phyloP scores from a whole-genome alignment of 2,888 invertebrate species.

The Ctenicera cuprea region DNA sequence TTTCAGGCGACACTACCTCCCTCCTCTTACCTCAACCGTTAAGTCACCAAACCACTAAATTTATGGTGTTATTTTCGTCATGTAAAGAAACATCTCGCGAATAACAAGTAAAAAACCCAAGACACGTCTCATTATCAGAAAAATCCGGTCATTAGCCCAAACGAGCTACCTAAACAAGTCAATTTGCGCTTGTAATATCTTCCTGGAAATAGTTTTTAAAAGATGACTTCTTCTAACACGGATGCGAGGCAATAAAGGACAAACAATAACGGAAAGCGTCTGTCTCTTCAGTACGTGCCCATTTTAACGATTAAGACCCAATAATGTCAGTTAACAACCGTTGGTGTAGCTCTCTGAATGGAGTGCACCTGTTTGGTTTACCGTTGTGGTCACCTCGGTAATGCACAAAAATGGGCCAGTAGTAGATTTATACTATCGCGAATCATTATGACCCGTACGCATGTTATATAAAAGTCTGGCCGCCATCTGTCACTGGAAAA shows the following conservation, averaged over 20 bases:
- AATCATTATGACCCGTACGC: background rate
- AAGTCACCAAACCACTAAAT: no score
- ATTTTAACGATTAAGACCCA: conserved; percentile 33
- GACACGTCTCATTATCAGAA: no score
- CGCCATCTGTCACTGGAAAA: conserved; percentile 11
- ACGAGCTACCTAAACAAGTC: background rate
- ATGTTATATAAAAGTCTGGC: background rate
- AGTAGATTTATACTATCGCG: background rate
- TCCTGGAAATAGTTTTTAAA: conserved; percentile 12
- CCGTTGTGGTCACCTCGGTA: conserved; percentile 21
- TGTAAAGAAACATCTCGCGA: no score
- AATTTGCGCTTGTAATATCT: background rate
- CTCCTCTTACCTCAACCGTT: no score
- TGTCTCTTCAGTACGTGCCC: conserved; percentile 28
- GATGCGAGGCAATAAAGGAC: background rate
- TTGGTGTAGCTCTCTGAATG: conserved; percentile 7
- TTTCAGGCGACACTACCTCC: no score
- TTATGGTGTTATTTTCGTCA: no score
- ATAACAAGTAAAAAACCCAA: no score
- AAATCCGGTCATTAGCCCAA: background rate
- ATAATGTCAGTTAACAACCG: conserved; percentile 30
- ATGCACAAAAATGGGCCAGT: conserved; percentile 21
- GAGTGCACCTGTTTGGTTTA: conserved; percentile 16
- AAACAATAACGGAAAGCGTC: conserved; percentile 32
- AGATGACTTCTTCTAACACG: conserved; percentile 3